A percentile compares a stretch with the other conserved stretches of the same genome.
Conservation (phyloP, 2,888 invertebrate genomes). For the Hyposoter dolosus region DNA sequence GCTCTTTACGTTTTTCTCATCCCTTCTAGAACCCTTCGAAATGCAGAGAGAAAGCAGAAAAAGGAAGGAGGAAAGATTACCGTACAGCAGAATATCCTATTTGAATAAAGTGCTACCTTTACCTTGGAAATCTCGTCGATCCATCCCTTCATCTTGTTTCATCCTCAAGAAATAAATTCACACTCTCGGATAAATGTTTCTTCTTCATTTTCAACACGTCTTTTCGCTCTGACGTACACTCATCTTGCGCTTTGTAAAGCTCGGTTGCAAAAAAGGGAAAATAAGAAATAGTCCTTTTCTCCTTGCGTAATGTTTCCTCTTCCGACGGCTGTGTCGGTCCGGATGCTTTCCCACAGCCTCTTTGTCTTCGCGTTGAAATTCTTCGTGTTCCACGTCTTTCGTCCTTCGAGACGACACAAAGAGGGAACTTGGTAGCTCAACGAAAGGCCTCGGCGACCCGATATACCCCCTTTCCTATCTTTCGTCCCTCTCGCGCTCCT, state of each 20-base stretch:
- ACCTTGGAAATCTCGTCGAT: conserved; percentile 34
- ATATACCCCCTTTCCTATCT: not conserved
- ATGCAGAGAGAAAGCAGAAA: not conserved
- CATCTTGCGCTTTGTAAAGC: conserved; percentile 38
- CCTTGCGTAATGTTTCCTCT: conserved; percentile 35
- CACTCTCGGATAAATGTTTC: conserved; percentile 32
- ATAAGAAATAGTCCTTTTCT: conserved; percentile 28
- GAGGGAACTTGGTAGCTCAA: conserved; percentile 15
- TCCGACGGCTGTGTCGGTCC: conserved; percentile 45
- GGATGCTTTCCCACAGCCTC: conserved; percentile 61
- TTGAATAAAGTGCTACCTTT: conserved; percentile 43
- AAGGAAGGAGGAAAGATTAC: not conserved
- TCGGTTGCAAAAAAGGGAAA: conserved; percentile 9
- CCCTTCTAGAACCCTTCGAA: not conserved
- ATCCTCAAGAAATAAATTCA: conserved; percentile 24
- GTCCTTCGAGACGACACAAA: conserved; percentile 35
- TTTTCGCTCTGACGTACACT: not conserved
- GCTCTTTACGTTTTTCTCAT: conserved; percentile 2
- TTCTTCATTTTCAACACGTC: conserved; percentile 11
- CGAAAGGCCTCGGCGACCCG: conserved; percentile 34
- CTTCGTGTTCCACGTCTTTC: conserved; percentile 45
- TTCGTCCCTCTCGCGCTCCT: not conserved
- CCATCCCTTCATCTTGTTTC: conserved; percentile 35
- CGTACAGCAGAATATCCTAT: conserved; percentile 33
- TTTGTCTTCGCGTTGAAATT: conserved; percentile 40